Evolutionary conservation across 2,888 invertebrate species (phyloP), one percentile per base, ranked within the genome.

Genomic region (Dicranocentrus wangi): DNA sequence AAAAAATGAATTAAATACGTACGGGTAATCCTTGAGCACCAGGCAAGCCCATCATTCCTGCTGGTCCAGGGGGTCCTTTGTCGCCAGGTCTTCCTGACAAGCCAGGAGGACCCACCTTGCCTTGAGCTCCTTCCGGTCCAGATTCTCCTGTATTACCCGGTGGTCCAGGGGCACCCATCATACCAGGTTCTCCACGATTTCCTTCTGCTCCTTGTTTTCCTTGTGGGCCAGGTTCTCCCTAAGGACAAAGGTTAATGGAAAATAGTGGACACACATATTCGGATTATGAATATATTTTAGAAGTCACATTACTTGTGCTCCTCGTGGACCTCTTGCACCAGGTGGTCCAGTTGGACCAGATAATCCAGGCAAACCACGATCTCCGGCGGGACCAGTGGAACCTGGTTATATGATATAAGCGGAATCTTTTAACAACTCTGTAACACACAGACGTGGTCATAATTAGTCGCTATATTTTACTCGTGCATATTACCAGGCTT

Each of bases 161-260:
- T 1, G 91, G 90, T 0, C 95, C 95, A 85, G 91, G 91, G 0
- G 92, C 91, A 1, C 95, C 94, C 19, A 90, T 88, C 65, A 91
- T 88, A 3, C 94, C 94, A 1, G 90, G 89, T 42, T 91, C 91
- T 47, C 95, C 95, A 1, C 92, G 90, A n/a, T 92, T 90, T 1
- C 95, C 95, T 87, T 94, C 93, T 63, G 91, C 89, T 21, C 94
- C 94, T 7, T 92, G 90, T 89, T 93, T 94, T 0, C 94, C 94
- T 60, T 92, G 89, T 63, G 90, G 88, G 47, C 96, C 96, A 85
- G 90, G 90, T 89, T 94, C 93, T 83, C 94, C 94, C 91, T 93
- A 87, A 17, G n/a, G n/a, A n/a, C n/a, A n/a, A n/a, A n/a, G n/a
- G 3, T 39, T n/a, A 42, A 19, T 7, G 10, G 2, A 23, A 15